Evolutionary conservation across 1,140 invertebrate genomes (phyloP).

Genomic region (Leptopilina boulardi): DNA sequence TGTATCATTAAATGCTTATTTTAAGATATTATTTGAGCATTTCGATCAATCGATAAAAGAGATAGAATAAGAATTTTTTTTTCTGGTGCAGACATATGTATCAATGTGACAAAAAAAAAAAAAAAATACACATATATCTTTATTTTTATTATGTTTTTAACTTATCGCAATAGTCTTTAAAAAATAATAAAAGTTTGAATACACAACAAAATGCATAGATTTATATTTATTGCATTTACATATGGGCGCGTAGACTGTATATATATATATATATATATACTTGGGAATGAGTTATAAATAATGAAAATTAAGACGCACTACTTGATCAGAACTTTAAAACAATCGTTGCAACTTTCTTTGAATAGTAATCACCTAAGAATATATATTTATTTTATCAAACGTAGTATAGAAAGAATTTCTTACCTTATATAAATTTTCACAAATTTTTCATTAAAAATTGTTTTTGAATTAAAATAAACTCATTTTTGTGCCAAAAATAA

Average conservation of each 20-base stretch:
- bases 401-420: not conserved
- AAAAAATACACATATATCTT: not conserved
- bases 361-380: not conserved
- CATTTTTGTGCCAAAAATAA: too few species aligned
- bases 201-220: too few species aligned
- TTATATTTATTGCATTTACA: too few species aligned
- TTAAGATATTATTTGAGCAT: constrained; percentile 1
- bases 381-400: not conserved
- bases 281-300: constrained; percentile 2
- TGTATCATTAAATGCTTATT: not conserved
- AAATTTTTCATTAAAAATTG: too few species aligned
- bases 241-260: too few species aligned
- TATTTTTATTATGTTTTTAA: not conserved
- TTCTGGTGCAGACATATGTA: not conserved
- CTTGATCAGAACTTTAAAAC: not conserved
- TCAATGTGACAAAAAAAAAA: not conserved
- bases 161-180: too few species aligned
- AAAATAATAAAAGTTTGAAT: too few species aligned
- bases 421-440: too few species aligned
- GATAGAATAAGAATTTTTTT: not conserved
- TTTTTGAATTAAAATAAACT: too few species aligned
- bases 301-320: constrained; percentile 13
- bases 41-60: constrained; percentile 3
- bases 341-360: not conserved
- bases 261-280: too few species aligned